These are phyloP conservation scores for Drosophila guanche DNA, from an alignment of 1,140 invertebrate genomes.

Conservation along the genomic window DNA sequence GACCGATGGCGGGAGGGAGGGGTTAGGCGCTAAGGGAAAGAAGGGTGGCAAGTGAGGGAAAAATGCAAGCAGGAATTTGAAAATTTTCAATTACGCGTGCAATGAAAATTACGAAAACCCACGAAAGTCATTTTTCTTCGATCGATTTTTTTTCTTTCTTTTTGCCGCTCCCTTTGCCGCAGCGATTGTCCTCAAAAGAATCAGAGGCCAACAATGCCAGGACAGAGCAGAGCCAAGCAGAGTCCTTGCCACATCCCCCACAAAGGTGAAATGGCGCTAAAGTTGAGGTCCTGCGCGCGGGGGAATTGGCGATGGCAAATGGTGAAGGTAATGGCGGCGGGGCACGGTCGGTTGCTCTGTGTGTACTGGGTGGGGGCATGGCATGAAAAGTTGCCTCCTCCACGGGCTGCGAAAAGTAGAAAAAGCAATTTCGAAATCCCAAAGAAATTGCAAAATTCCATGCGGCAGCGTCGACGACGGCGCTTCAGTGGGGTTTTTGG, in stretches of 20 bases:
- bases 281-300: conserved; percentile 23
- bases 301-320: conserved; percentile 14
- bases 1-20: background rate
- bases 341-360: background rate
- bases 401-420: conserved; percentile 68
- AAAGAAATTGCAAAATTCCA: conserved; percentile 82
- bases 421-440: conserved; percentile 82
- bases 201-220: conserved; percentile 71
- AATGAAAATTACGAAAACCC: conserved; percentile 82
- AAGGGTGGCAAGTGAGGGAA: conserved; percentile 22
- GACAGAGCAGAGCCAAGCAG: conserved; percentile 13
- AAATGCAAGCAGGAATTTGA: conserved; percentile 81
- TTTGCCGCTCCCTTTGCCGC: conserved; percentile 5
- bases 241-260: conserved; percentile 47
- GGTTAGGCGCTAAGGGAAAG: background rate
- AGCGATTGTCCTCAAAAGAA: conserved; percentile 66
- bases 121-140: conserved; percentile 82
- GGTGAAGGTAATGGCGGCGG: background rate
- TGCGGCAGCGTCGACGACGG: conserved; percentile 51
- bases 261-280: conserved; percentile 63
- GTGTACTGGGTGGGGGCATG: background rate
- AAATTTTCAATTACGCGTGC: conserved; percentile 82
- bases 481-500: conserved; percentile 35
- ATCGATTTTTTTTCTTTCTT: conserved; percentile 66
- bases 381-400: conserved; percentile 43